Conservation (phyloP, 2,113 vertebrate species). For the Propithecus coquereli region DNA sequence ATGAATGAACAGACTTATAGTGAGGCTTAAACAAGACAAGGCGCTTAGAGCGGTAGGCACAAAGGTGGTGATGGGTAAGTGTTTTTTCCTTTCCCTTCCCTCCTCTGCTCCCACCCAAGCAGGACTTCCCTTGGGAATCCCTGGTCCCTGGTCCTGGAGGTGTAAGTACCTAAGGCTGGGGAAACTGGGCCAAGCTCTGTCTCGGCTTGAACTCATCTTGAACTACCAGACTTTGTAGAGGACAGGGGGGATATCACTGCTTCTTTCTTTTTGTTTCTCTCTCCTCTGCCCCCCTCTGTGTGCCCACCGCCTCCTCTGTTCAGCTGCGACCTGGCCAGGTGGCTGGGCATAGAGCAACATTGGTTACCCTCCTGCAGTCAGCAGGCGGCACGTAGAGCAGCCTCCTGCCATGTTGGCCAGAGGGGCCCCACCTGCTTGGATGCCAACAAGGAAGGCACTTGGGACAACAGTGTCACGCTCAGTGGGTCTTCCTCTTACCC, state of each 20-base stretch:
- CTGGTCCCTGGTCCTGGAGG: neutral
- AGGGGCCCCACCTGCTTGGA: neutral
- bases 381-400: neutral
- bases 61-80: neutral
- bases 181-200: neutral
- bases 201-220: neutral
- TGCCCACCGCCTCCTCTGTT: neutral
- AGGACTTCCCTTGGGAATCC: neutral
- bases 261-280: neutral
- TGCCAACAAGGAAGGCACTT: neutral
- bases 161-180: neutral
- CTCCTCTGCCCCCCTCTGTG: neutral
- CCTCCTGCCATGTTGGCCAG: fast-evolving
- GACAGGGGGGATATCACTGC: neutral
- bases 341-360: neutral
- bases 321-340: too few species aligned
- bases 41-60: neutral
- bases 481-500: fast-evolving
- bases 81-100: neutral
- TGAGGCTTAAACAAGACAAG: neutral
- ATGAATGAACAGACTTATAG: neutral
- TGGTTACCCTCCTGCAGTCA: neutral
- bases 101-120: neutral
- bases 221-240: neutral
- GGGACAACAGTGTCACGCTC: neutral